Percentiles rank a stretch among this genome's conserved stretches.
These are phyloP conservation scores for Frankliniella intonsa DNA, from an alignment of 2,888 invertebrate species.

Conservation along the genomic window DNA sequence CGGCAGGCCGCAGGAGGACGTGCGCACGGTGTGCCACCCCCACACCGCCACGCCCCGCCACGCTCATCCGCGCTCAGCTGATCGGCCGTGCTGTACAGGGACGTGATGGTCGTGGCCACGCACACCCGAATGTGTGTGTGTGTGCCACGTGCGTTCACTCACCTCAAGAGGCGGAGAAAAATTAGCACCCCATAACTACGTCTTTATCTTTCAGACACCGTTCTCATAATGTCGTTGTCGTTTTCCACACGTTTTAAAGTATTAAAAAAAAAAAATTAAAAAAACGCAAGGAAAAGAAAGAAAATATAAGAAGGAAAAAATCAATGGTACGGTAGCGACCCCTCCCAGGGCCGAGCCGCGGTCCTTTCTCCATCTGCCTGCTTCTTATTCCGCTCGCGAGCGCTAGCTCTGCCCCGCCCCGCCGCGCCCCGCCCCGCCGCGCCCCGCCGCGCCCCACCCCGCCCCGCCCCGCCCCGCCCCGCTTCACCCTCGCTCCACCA, in stretches of 20 bases:
- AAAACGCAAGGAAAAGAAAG: too few species aligned
- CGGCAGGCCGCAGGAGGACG: constrained; percentile 27
- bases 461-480: not conserved
- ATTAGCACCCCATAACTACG: too few species aligned
- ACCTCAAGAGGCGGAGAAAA: too few species aligned
- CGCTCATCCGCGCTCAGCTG: not conserved
- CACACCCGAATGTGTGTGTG: not conserved
- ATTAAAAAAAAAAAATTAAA: too few species aligned
- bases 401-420: not conserved
- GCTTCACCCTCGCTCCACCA: too few species aligned
- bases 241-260: too few species aligned
- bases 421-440: not conserved
- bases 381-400: not conserved
- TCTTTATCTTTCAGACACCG: too few species aligned
- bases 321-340: too few species aligned
- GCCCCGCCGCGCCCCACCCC: not conserved
- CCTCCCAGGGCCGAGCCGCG: too few species aligned
- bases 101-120: constrained; percentile 14
- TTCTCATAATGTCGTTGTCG: too few species aligned
- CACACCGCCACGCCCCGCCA: not conserved
- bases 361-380: not conserved
- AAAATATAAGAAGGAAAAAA: too few species aligned
- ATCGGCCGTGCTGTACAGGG: not conserved
- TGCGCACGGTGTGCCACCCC: not conserved
- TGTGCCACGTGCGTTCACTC: too few species aligned